Percentiles rank a stretch among this genome's conserved stretches.
These are phyloP conservation scores for Mythimna vitellina DNA, from an alignment of 2,888 invertebrate genomes.

Conservation along the genomic window DNA sequence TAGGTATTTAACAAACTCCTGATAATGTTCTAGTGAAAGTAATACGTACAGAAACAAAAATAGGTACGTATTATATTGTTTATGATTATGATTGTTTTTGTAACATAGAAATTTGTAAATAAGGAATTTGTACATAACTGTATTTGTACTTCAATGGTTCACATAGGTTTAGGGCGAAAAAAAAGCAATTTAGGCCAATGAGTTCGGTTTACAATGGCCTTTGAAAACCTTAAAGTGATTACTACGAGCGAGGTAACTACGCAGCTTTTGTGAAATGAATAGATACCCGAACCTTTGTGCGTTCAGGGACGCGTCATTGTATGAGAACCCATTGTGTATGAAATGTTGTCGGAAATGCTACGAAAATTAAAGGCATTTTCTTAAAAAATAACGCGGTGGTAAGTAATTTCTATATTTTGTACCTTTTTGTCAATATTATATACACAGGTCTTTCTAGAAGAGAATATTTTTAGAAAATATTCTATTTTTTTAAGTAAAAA, in stretches of 20 bases:
- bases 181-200: conserved; percentile 19
- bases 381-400: conserved; percentile 3
- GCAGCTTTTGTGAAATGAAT: conserved; percentile 21
- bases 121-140: neutral
- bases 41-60: neutral
- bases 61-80: no score
- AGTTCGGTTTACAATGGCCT: conserved; percentile 32
- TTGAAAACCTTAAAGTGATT: conserved; percentile 35
- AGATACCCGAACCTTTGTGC: conserved; percentile 18
- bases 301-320: conserved; percentile 45
- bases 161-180: neutral
- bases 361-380: conserved; percentile 27
- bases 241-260: conserved; percentile 5
- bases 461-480: no score
- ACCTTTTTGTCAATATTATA: neutral
- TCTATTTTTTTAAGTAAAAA: no score
- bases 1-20: neutral
- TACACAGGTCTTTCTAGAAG: no score
- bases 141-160: neutral
- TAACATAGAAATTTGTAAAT: neutral
- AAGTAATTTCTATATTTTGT: neutral
- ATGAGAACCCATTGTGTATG: conserved; percentile 37
- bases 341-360: conserved; percentile 40
- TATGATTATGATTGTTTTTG: no score
- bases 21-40: conserved; percentile 21